Percentiles rank a stretch among this genome's conserved stretches.
Conservation (phyloP, 2,113 vertebrate species). For the Prionailurus bengalensis region DNA sequence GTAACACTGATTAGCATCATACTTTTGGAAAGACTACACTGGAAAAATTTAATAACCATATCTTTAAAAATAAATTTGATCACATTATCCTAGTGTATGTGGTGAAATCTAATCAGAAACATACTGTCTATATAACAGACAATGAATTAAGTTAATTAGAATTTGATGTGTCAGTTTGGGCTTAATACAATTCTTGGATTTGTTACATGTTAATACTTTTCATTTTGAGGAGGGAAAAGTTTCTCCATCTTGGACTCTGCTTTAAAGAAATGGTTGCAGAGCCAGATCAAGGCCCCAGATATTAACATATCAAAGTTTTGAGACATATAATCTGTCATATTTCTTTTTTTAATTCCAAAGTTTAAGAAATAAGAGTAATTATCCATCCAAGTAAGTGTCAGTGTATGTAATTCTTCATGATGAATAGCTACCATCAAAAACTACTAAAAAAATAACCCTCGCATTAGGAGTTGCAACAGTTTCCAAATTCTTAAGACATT, state of each 20-base stretch:
- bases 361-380: conserved; percentile 50
- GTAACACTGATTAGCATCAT: neutral
- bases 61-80: neutral
- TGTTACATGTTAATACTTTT: conserved; percentile 8
- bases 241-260: neutral
- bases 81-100: neutral
- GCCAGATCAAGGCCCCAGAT: neutral
- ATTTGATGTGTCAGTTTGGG: neutral
- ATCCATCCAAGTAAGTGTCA: neutral
- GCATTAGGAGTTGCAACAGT: neutral
- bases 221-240: neutral
- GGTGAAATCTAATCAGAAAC: neutral
- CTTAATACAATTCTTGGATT: neutral
- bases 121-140: neutral
- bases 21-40: neutral
- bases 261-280: conserved; percentile 25
- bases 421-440: conserved; percentile 1
- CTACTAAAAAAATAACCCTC: neutral
- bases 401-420: neutral
- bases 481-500: neutral
- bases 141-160: conserved; percentile 5
- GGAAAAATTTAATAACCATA: neutral
- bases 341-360: neutral
- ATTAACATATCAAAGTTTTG: neutral
- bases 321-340: neutral